phyloP scores from a whole-genome alignment of 2,888 invertebrate species.

The Pyrgus malvae region DNA sequence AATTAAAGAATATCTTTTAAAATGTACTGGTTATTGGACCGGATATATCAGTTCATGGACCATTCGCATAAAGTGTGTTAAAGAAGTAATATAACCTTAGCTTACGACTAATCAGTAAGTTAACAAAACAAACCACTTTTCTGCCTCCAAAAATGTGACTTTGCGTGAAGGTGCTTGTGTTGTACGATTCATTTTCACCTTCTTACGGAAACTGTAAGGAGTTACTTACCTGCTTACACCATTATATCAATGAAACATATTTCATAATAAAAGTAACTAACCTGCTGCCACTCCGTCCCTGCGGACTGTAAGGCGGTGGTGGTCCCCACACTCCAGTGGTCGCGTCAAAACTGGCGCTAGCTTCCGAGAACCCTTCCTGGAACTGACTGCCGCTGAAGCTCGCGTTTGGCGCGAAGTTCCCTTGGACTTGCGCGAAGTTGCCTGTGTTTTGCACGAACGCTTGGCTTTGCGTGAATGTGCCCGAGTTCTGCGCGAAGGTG shows the following conservation, averaged over 20 bases:
- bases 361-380: slow-evolving; percentile 80
- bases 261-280: slow-evolving; percentile 27
- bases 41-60: too few species aligned
- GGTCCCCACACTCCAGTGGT: slow-evolving; percentile 90
- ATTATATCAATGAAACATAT: not conserved
- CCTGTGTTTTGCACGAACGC: slow-evolving; percentile 16
- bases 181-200: too few species aligned
- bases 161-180: too few species aligned
- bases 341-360: slow-evolving; percentile 78
- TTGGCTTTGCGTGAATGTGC: slow-evolving; percentile 40
- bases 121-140: too few species aligned
- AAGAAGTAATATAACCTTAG: too few species aligned
- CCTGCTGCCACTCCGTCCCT: slow-evolving; percentile 79
- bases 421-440: slow-evolving; percentile 41
- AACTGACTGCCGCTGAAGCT: slow-evolving; percentile 46
- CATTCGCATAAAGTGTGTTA: too few species aligned
- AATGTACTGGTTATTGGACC: too few species aligned
- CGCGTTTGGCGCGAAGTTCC: slow-evolving; percentile 44
- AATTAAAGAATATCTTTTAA: too few species aligned
- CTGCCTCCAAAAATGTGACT: too few species aligned
- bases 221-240: too few species aligned
- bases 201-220: too few species aligned
- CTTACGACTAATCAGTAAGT: too few species aligned
- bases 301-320: slow-evolving; percentile 93
- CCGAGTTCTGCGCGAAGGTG: slow-evolving; percentile 33